These are phyloP conservation scores for Scrobipalpa atriplicella DNA, from an alignment of 2,888 invertebrate genomes.

Conservation along the genomic window DNA sequence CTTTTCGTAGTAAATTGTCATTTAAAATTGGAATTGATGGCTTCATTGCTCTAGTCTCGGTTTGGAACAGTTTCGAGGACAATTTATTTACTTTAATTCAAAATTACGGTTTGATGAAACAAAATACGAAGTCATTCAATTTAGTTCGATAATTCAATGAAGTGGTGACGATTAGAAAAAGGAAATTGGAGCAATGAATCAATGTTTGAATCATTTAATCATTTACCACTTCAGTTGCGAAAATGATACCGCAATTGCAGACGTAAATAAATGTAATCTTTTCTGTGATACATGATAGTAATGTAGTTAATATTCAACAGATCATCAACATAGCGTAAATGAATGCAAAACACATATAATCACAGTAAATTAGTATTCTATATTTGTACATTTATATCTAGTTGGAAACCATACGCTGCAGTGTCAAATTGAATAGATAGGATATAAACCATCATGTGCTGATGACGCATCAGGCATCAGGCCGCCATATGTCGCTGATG, in stretches of 20 bases:
- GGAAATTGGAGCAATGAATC: background rate
- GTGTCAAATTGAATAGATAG: background rate
- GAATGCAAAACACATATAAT: background rate
- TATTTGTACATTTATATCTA: no score
- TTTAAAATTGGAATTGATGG: slow-evolving; percentile 38
- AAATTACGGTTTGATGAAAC: background rate
- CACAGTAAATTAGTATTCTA: background rate
- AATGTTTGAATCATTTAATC: background rate
- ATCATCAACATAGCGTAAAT: background rate
- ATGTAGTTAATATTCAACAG: background rate
- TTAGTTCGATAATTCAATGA: background rate
- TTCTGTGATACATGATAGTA: no score
- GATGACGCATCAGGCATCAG: slow-evolving; percentile 60
- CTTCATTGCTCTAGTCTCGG: slow-evolving; percentile 38
- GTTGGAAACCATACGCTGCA: background rate
- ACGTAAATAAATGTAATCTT: no score
- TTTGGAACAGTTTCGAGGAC: background rate
- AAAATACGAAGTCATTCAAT: slow-evolving; percentile 15
- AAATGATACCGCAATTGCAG: background rate
- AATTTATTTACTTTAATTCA: background rate
- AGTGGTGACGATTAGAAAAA: background rate
- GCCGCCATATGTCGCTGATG: slow-evolving; percentile 66
- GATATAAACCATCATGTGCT: background rate
- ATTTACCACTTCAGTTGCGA: background rate
- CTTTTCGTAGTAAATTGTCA: slow-evolving; percentile 1